Evolutionary conservation across 2,888 invertebrate species (phyloP).

Genomic region (Nomada goodeniana): DNA sequence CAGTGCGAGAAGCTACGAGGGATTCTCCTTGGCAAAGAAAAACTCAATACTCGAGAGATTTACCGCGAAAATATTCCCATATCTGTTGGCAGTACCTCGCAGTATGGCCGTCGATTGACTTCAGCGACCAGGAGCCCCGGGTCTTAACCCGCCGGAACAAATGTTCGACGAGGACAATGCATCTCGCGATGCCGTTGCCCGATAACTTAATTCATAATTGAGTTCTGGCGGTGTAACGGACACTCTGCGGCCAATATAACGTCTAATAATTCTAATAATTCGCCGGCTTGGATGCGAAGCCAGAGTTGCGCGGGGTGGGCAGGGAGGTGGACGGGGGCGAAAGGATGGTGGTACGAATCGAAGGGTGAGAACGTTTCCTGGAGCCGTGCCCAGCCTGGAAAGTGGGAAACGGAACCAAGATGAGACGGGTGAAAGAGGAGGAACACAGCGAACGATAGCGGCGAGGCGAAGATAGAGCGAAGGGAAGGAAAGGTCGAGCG

Average conservation of each 20-base stretch:
- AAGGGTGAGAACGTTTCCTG: conserved; percentile 78
- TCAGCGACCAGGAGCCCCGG: not conserved
- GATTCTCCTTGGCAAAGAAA: not conserved
- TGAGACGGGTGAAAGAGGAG: conserved; percentile 68
- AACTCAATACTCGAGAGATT: not conserved
- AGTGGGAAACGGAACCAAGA: conserved; percentile 66
- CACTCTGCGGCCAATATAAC: conserved; percentile 83
- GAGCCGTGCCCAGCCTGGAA: conserved; percentile 78
- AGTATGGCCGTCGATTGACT: not conserved
- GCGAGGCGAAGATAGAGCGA: conserved; percentile 57
- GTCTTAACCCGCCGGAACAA: not conserved
- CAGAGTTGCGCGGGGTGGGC: conserved; percentile 33
- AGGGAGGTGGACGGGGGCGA: conserved; percentile 40
- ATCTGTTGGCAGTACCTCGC: not conserved
- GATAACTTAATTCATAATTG: conserved; percentile 80
- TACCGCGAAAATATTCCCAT: no score
- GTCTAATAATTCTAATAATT: conserved; percentile 83
- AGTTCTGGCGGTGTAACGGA: conserved; percentile 78
- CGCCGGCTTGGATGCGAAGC: conserved; percentile 70
- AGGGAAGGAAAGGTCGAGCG: conserved; percentile 76
- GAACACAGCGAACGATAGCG: conserved; percentile 37
- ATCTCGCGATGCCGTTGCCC: conserved; percentile 52
- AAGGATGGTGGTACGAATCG: conserved; percentile 40
- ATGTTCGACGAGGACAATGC: conserved; percentile 38
- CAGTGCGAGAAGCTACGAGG: no score